These are phyloP conservation scores for Chelmon rostratus DNA, from an alignment of 2,797 vertebrate genomes.

Conservation along the genomic window DNA sequence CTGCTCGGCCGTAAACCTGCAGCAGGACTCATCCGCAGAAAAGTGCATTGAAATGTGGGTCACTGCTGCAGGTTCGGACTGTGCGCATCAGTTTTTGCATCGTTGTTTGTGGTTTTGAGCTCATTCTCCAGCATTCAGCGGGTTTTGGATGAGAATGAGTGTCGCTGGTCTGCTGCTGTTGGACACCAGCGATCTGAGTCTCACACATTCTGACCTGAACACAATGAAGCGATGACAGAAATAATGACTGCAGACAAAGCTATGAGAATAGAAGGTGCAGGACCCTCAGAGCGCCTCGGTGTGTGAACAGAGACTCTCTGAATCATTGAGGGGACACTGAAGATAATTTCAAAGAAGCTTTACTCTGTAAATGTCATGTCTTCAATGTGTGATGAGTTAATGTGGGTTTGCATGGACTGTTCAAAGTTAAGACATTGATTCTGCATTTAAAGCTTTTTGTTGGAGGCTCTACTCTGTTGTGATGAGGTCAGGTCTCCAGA, in stretches of 20 bases:
- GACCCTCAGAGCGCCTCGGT: not conserved
- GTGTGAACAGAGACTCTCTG: not conserved
- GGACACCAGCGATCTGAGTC: conserved; percentile 3
- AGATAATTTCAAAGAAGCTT: not conserved
- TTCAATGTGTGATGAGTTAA: not conserved
- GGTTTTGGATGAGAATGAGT: not conserved
- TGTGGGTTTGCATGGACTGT: not conserved
- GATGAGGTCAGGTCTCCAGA: conserved; percentile 50
- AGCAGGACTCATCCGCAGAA: conserved; percentile 28
- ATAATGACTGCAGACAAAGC: not conserved
- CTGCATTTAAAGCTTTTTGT: not conserved
- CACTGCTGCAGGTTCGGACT: conserved; percentile 14
- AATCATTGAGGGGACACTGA: not conserved
- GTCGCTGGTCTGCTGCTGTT: not conserved
- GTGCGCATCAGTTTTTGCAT: not conserved
- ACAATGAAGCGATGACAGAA: not conserved
- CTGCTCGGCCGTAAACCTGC: conserved; percentile 55
- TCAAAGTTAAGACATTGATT: too few species aligned
- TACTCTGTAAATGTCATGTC: not conserved
- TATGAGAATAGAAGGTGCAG: not conserved
- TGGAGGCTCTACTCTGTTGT: not conserved
- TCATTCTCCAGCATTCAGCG: not conserved
- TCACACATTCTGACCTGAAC: not conserved
- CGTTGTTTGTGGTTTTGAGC: not conserved
- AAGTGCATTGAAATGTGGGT: not conserved